Conservation (phyloP, 2,113 vertebrate genomes). For the Ceuthmochares aereus region DNA sequence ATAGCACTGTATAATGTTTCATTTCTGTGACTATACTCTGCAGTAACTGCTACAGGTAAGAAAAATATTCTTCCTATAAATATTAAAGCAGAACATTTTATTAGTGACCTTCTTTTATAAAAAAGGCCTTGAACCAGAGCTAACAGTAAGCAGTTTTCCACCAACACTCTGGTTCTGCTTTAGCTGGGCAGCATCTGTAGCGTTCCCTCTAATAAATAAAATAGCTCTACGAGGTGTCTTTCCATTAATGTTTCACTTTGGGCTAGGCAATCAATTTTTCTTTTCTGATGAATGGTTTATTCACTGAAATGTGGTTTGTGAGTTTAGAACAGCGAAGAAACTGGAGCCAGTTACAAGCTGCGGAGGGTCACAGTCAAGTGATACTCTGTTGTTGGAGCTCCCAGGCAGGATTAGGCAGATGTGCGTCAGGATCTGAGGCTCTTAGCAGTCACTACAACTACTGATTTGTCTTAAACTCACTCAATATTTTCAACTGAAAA, state of each 20-base stretch:
- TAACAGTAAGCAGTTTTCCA: constrained; percentile 17
- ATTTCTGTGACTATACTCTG: neutral
- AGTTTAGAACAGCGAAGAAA: neutral
- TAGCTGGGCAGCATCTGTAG: neutral
- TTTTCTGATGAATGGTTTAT: constrained; percentile 6
- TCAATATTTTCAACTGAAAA: neutral
- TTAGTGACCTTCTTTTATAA: neutral
- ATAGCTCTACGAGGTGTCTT: neutral
- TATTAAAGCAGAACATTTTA: constrained; percentile 12
- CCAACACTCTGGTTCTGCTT: neutral
- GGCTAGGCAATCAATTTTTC: neutral
- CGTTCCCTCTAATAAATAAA: neutral
- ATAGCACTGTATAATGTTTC: neutral
- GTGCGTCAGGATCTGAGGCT: rapidly evolving
- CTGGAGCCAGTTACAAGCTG: neutral
- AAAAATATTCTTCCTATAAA: neutral
- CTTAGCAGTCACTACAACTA: rapidly evolving
- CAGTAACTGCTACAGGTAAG: neutral
- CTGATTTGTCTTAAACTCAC: neutral
- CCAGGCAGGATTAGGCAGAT: neutral
- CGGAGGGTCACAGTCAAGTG: neutral
- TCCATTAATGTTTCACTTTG: neutral
- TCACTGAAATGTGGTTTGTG: constrained; percentile 5
- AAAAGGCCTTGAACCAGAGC: neutral
- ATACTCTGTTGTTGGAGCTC: neutral